Percentiles rank a stretch among this genome's conserved stretches.
Conservation (phyloP, 2,797 vertebrate species). For the Alfaro cultratus region DNA sequence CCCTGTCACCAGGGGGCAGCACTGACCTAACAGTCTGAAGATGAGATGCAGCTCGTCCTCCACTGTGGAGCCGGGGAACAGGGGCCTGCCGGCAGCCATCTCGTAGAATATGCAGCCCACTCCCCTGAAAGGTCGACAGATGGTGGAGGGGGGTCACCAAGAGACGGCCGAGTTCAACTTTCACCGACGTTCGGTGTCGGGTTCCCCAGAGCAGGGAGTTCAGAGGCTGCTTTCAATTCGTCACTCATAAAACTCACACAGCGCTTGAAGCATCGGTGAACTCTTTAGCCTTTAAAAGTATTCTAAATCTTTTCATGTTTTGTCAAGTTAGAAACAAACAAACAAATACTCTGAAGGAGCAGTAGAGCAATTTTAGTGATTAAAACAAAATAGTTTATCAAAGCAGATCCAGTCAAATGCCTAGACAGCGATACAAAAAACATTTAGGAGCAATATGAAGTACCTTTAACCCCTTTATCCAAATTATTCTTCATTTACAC, state of each 20-base stretch:
- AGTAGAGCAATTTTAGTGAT: background rate
- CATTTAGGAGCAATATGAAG: background rate
- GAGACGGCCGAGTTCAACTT: background rate
- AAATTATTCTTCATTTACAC: background rate
- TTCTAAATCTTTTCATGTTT: background rate
- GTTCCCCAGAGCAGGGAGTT: background rate
- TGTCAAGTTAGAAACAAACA: background rate
- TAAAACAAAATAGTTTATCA: background rate
- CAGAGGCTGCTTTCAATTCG: background rate
- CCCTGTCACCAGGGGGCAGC: conserved; percentile 70
- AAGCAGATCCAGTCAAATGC: background rate
- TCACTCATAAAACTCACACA: background rate
- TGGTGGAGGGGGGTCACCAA: conserved; percentile 13
- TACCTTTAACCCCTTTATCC: background rate
- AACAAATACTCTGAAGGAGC: background rate
- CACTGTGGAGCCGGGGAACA: conserved; percentile 83
- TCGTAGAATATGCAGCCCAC: conserved; percentile 85
- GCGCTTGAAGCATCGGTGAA: background rate
- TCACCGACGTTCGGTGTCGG: background rate
- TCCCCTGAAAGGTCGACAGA: conserved; percentile 69
- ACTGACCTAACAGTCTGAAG: conserved; percentile 82
- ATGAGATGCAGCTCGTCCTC: conserved; percentile 84
- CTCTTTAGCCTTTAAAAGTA: background rate
- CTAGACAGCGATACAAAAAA: background rate
- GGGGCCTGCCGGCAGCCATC: conserved; percentile 82